Conservation (phyloP, 2,888 invertebrate species). For the Nowickia ferox region DNA sequence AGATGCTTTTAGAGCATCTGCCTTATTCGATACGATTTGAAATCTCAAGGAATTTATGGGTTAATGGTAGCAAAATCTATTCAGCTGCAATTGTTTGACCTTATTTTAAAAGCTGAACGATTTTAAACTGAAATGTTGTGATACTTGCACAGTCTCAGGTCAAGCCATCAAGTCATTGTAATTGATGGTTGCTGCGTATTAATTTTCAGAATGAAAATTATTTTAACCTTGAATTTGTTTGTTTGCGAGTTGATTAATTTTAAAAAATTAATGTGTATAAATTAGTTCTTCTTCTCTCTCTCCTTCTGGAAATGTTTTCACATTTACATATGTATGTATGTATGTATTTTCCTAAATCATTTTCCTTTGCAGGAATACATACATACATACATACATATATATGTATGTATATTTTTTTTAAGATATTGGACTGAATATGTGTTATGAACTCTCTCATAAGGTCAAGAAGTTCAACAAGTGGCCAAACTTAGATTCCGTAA, state of each 20-base stretch:
- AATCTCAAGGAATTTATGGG: neutral
- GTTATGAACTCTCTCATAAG: no score
- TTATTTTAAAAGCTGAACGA: neutral
- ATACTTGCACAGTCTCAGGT: constrained; percentile 4
- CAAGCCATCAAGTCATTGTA: constrained; percentile 6
- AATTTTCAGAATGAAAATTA: constrained; percentile 15
- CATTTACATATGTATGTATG: neutral
- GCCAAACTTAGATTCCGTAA: no score
- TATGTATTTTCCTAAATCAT: neutral
- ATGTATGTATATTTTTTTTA: neutral
- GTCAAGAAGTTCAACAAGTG: no score
- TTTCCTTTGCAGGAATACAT: neutral
- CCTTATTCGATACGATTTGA: neutral
- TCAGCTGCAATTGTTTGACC: constrained; percentile 18
- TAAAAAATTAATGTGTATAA: neutral
- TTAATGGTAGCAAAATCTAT: constrained; percentile 7
- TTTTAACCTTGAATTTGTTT: constrained; percentile 26
- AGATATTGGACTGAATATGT: neutral
- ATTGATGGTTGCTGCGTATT: neutral
- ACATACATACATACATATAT: neutral
- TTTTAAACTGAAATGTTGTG: neutral
- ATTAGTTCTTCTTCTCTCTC: constrained; percentile 1
- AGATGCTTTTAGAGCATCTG: constrained; percentile 12
- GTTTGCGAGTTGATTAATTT: constrained; percentile 40
- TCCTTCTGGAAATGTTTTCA: constrained; percentile 4